Base-by-base conservation (phyloP, 2,888 invertebrate genomes). In the Anticlea derivata region DNA sequence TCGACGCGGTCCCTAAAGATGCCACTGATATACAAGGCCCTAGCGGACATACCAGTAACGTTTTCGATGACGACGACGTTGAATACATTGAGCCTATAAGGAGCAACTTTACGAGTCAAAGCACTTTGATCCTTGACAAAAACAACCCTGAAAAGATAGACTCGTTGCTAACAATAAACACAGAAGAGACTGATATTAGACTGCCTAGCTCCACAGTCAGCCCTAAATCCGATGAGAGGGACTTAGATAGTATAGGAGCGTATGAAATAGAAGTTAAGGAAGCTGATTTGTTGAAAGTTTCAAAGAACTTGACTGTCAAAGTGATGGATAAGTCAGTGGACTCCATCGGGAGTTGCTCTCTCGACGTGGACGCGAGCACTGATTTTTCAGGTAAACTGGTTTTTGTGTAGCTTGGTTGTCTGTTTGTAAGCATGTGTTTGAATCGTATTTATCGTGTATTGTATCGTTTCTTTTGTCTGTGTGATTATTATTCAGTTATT, bases 291-390 rank as follows among this genome's bases (percentile, higher is more conserved):
- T 69, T 83, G 27, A 86, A 83, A 55, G 75, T 73, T 27, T 68
- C 77, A 0, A 90, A 86, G 55, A 80, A 87, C 33, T 66, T 90
- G 35, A 84, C 86, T 2, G 91, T 91, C 5, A 91, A 92, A 83
- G 89, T 88, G 56, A 95, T 95, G 95, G 95, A 95, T 87, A 93
- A 93, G 66, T 95, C 95, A 17, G 93, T 95, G 85, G 96, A 96
- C 83, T 96, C 96, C 48, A 96, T 96, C 72, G 96, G 96, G 70
- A 95, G 95, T 89, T 96, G 96, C 87, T 96, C 96, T 65, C 91
- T 96, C 73, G 96, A 96, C 83, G 95, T 95, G 82, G 96, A 96
- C 75, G 94, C 94, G 50, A 93, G 94, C 73, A 93, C 93, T 55
- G 94, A 94, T 73, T 92, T 94, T 73, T 93, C 94, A 94, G 94